A percentile compares a stretch with the other conserved stretches of the same genome.
phyloP scores from a whole-genome alignment of 2,797 vertebrate species.

The Geotrypetes seraphini region DNA sequence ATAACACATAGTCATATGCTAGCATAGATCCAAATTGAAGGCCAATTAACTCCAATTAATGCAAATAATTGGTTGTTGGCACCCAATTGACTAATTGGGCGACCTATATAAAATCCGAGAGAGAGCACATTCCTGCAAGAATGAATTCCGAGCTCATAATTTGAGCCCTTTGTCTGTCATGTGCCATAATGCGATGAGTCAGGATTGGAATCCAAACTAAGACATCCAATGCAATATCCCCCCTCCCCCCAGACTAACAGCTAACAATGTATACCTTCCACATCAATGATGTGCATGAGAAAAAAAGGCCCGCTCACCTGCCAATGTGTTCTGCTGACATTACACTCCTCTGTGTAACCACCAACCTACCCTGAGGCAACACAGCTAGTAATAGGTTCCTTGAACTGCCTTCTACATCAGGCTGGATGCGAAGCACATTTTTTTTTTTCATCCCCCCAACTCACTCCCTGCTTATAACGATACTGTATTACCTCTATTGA shows the following conservation, averaged over 20 bases:
- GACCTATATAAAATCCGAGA: no score
- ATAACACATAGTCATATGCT: no score
- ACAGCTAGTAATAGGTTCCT: slow-evolving; percentile 38
- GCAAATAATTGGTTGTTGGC: no score
- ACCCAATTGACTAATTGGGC: no score
- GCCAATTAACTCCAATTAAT: no score
- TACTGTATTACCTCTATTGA: slow-evolving; percentile 42
- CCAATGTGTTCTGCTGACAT: slow-evolving; percentile 19
- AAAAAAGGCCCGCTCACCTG: slow-evolving; percentile 29
- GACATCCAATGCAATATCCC: slow-evolving; percentile 7
- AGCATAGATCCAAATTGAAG: no score
- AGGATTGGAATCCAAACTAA: slow-evolving; percentile 34
- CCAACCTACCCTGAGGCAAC: slow-evolving; percentile 42
- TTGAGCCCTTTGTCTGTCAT: no score
- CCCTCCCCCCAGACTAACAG: slow-evolving; percentile 34
- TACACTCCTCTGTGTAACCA: slow-evolving; percentile 19
- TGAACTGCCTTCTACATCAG: slow-evolving; percentile 41
- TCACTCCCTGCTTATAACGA: slow-evolving; percentile 30
- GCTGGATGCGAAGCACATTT: slow-evolving; percentile 39
- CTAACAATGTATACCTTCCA: slow-evolving; percentile 30
- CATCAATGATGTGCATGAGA: slow-evolving; percentile 36
- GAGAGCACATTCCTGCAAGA: no score
- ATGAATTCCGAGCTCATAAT: no score
- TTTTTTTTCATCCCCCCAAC: no score
- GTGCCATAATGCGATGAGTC: no score